These are phyloP conservation scores for Pentalonia nigronervosa DNA, from an alignment of 1,140 invertebrate genomes.

Conservation along the genomic window DNA sequence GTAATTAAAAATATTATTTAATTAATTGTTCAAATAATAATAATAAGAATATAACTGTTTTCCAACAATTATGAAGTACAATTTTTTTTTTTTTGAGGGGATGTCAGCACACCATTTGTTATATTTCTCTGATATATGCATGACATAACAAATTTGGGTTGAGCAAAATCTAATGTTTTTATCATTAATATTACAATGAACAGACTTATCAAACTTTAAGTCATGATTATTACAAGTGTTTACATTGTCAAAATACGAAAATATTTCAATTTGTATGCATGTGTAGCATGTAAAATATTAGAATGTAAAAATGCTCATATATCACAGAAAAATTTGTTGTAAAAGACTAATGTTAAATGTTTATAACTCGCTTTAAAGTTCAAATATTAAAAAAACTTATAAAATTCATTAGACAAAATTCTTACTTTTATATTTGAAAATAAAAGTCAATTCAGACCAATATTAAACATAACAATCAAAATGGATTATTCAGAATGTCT, in stretches of 20 bases:
- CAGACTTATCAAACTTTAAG: background rate
- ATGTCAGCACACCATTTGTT: background rate
- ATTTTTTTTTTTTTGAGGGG: background rate
- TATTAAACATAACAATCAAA: too few relatives aligned
- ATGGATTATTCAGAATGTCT: too few relatives aligned
- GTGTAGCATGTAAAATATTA: background rate
- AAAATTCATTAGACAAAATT: too few relatives aligned
- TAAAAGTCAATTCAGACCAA: too few relatives aligned
- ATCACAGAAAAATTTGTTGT: too few relatives aligned
- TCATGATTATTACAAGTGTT: background rate
- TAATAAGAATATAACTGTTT: background rate
- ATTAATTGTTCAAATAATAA: background rate
- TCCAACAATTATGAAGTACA: background rate
- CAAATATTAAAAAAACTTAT: too few relatives aligned
- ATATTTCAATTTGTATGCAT: background rate
- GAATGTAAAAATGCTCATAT: too few relatives aligned
- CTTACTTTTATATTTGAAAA: too few relatives aligned
- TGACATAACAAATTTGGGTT: background rate
- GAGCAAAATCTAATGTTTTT: background rate
- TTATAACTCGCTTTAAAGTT: too few relatives aligned
- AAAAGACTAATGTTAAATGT: too few relatives aligned
- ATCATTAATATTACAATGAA: background rate
- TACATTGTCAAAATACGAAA: background rate
- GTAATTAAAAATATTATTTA: conserved; percentile 19
- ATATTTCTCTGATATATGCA: background rate